A percentile compares a stretch with the other conserved stretches of the same genome.
These are phyloP conservation scores for Zeus faber DNA, from an alignment of 2,113 vertebrate genomes.

Conservation along the genomic window DNA sequence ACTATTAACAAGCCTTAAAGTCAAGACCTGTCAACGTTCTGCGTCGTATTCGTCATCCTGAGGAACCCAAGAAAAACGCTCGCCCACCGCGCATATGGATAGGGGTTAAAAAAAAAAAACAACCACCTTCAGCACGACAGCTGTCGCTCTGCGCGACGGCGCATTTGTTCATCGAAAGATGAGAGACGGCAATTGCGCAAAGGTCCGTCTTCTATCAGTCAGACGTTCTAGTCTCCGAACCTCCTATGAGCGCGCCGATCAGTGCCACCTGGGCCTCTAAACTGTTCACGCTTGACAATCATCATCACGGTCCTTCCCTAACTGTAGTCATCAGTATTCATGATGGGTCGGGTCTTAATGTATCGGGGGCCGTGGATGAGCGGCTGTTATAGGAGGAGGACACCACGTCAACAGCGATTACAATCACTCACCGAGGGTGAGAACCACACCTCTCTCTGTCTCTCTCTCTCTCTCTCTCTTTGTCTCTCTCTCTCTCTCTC, in stretches of 20 bases:
- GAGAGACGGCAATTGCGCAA: too few species aligned
- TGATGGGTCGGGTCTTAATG: conserved; percentile 45
- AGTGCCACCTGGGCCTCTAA: too few species aligned
- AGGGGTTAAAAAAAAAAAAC: too few species aligned
- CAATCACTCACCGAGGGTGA: conserved; percentile 40
- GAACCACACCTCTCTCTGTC: conserved; percentile 29
- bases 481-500: conserved; percentile 1
- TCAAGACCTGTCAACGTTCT: too few species aligned
- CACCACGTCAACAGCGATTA: conserved; percentile 59
- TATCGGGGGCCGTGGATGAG: conserved; percentile 47
- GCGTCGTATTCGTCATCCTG: too few species aligned
- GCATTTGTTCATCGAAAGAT: too few species aligned
- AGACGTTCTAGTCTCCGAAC: conserved; percentile 26
- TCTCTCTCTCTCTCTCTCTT: conserved; percentile 11
- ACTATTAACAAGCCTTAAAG: too few species aligned
- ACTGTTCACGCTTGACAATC: conserved; percentile 33
- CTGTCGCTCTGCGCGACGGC: too few species aligned
- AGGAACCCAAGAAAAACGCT: too few species aligned
- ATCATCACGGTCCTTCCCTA: conserved; percentile 22
- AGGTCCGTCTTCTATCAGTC: conserved; percentile 30
- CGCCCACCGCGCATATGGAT: too few species aligned
- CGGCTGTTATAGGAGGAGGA: conserved; percentile 56
- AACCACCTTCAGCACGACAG: too few species aligned
- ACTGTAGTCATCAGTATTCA: conserved; percentile 52
- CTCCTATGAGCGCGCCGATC: conserved; percentile 20